Evolutionary conservation across 2,797 vertebrate species (phyloP).

Genomic region (Sebastes variabilis): DNA sequence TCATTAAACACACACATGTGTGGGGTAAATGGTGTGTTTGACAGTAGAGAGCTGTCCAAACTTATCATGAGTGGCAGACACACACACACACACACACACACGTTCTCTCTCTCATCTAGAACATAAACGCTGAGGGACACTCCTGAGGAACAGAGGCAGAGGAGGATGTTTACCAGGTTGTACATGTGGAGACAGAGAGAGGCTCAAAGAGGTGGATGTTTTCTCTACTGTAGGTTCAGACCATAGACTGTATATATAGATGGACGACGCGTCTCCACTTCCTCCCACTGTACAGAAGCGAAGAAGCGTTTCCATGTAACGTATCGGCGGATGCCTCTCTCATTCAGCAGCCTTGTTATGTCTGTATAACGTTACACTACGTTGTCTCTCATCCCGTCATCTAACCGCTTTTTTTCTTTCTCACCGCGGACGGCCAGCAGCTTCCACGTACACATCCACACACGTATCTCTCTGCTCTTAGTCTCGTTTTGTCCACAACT

Average conservation of each 20-base stretch:
- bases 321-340: no score
- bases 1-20: background rate
- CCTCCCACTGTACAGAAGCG: background rate
- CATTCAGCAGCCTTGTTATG: no score
- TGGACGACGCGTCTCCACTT: background rate
- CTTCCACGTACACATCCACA: no score
- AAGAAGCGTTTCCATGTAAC: no score
- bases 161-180: slow-evolving; percentile 60
- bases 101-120: background rate
- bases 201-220: slow-evolving; percentile 62
- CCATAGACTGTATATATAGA: background rate
- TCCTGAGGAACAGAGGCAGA: slow-evolving; percentile 43
- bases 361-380: no score
- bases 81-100: background rate
- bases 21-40: background rate
- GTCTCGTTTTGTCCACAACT: no score
- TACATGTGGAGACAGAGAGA: slow-evolving; percentile 36
- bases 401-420: no score
- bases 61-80: background rate
- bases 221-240: slow-evolving; percentile 27
- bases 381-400: no score
- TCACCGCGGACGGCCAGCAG: no score
- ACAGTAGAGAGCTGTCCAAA: background rate
- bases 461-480: no score
- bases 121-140: slow-evolving; percentile 38